Evolutionary conservation across 2,888 invertebrate genomes (phyloP).

Genomic region (Cephus pygmeus): DNA sequence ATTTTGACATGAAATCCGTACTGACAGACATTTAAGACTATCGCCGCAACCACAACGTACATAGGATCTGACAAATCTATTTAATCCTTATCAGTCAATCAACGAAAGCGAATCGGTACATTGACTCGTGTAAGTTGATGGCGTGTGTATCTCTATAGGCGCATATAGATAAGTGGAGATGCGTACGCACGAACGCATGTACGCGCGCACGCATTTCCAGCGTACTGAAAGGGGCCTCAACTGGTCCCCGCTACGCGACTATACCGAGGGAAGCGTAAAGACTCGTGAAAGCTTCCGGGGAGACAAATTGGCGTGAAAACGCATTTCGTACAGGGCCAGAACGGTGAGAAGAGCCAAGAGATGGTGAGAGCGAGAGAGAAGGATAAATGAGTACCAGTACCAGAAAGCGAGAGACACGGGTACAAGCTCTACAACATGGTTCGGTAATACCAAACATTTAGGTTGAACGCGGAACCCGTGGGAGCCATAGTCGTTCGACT

Average conservation of each 20-base stretch:
- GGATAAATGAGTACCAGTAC: constrained; percentile 27
- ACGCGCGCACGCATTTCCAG: constrained; percentile 18
- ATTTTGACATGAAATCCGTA: neutral
- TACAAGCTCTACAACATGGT: constrained; percentile 12
- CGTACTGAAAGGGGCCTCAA: neutral
- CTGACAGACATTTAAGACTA: neutral
- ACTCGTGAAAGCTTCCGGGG: constrained; percentile 65
- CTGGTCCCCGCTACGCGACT: neutral
- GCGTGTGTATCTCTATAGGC: neutral
- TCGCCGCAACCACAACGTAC: neutral
- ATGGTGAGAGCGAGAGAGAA: constrained; percentile 13
- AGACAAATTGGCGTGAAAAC: constrained; percentile 65
- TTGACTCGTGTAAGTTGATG: neutral
- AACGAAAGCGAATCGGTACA: neutral
- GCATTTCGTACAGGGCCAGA: constrained; percentile 54
- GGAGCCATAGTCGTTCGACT: constrained; percentile 43
- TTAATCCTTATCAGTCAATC: neutral
- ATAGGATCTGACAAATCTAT: neutral
- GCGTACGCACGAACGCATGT: constrained; percentile 20
- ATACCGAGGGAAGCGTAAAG: constrained; percentile 55
- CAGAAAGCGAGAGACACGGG: neutral
- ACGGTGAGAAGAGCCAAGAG: constrained; percentile 19
- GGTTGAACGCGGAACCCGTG: constrained; percentile 47
- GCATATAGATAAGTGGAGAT: neutral
- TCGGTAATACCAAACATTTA: constrained; percentile 63